Base-by-base conservation (phyloP, 2,113 vertebrate species). In the Daboia siamensis region DNA sequence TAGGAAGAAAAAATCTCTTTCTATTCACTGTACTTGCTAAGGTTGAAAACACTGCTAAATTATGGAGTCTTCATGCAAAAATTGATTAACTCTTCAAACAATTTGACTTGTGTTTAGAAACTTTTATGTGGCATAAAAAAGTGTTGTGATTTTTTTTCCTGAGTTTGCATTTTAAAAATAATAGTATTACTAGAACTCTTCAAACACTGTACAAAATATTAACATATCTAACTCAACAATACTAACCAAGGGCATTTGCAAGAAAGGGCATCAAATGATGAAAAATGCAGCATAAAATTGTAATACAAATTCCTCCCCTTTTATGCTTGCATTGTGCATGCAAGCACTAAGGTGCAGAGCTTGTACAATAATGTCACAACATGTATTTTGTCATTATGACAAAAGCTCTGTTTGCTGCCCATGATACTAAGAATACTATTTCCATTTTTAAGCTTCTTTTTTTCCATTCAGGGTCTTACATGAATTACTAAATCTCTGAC, bases 121-220 rank as follows among this genome's bases (percentile, higher is more conserved):
- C 17, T 5, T 87, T 54, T 87, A 17, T 10, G 86, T 52, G 26
- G 24, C n/a, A 52, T 54, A 87, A 15, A 52, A 52, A 5, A 17
- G 20, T 7, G 20, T 29, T 15, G 21, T 3, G 10, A 88, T 89
- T 90, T 87, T 33, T 92, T 94, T 93, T n/a, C 13, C 85, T n/a
- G 12, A 59, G 92, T 88, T 88, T 44, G 57, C 44, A 87, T 3
- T 8, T 69, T 93, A 51, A 93, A 56, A 96, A 94, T 59, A 51
- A 85, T 20, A 64, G 88, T 90, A 91, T 91, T 56, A 21, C 23
- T 84, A 51, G 88, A 94, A 80, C 54, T 88, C 86, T 86, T 91
- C 57, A 64, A 94, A 80, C 55, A 59, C 92, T 92, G 80, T 92
- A 59, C 59, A 64, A 91, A 95, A 29, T 74, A 93, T 10, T 26